Evolutionary conservation across 2,113 vertebrate species (phyloP).

Genomic region (Neolamprologus variostigma): DNA sequence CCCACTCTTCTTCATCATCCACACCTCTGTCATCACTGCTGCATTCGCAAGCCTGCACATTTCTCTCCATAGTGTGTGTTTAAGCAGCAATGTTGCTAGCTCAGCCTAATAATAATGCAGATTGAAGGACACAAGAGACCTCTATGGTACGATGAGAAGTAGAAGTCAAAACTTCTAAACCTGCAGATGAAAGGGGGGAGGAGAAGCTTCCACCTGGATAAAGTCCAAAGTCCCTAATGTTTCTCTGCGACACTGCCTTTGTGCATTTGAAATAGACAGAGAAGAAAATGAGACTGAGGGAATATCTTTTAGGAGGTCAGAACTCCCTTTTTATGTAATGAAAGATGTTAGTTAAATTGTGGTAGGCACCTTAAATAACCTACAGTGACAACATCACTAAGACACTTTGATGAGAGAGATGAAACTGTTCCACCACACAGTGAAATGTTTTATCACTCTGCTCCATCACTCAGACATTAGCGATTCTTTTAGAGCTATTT

Average conservation of each 20-base stretch:
- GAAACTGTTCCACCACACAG: neutral
- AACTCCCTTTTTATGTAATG: neutral
- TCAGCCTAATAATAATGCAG: conserved; percentile 13
- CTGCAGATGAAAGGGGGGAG: conserved; percentile 1
- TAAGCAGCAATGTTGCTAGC: neutral
- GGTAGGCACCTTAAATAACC: neutral
- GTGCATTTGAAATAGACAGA: neutral
- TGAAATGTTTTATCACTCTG: neutral
- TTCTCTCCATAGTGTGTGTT: neutral
- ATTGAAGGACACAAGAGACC: conserved; percentile 1
- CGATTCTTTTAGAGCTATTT: conserved; percentile 16
- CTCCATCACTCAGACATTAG: neutral
- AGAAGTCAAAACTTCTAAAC: conserved; percentile 22
- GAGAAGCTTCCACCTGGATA: neutral
- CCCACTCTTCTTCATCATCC: neutral
- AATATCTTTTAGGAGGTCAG: neutral
- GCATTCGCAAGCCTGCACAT: neutral
- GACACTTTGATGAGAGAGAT: neutral
- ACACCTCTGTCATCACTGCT: neutral
- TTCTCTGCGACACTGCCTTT: neutral
- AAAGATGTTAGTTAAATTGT: neutral
- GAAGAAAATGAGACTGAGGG: neutral
- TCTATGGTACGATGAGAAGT: conserved; percentile 1
- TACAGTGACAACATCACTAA: neutral
- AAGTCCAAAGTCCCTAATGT: neutral